Evolutionary conservation across 2,797 vertebrate genomes (phyloP), one percentile per base, ranked within the genome.

Genomic region (Parambassis ranga): DNA sequence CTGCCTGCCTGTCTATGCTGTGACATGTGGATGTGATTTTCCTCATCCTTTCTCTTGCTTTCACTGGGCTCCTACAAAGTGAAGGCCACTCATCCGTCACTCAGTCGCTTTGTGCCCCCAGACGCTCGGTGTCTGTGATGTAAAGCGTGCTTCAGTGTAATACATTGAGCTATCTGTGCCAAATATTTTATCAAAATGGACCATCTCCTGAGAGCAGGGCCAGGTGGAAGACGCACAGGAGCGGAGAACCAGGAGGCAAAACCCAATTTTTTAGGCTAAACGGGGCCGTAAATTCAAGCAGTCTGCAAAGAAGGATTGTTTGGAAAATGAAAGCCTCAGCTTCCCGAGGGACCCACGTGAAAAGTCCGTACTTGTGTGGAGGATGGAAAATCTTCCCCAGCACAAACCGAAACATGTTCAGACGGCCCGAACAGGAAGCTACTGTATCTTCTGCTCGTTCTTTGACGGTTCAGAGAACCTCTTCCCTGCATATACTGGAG

Each of bases 21-120:
- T 83, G 79, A 74, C 89, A 88, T 90, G 90, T 88, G 87, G 87
- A 86, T 87, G 84, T 81, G 79, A 91, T 92, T 92, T 91, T 83
- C 72, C 66, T 82, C 76, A 72, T 84, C 78, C 81, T 48, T 44
- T 76, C 70, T 82, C 78, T 80, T 69, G 56, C 65, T 74, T 76
- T 70, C n/a, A n/a, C 57, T n/a, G 42, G 44, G 62, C 70, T 80
- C 62, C 61, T 44, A 30, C 52, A 51, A 64, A 78, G 63, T 64
- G 57, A 89, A 80, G 71, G 77, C 70, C 62, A 38, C 58, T 71
- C 74, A 70, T 84, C 64, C 56, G 58, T 89, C 82, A 76, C 32
- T 14, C 35, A 31, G 14, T 52, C 32, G 23, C 67, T 52, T 55
- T 52, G 52, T 35, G 53, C 49, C 70, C 70, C 68, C 37, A 69